These are phyloP conservation scores for Tachina grossa DNA, from an alignment of 2,888 invertebrate species.

Conservation along the genomic window DNA sequence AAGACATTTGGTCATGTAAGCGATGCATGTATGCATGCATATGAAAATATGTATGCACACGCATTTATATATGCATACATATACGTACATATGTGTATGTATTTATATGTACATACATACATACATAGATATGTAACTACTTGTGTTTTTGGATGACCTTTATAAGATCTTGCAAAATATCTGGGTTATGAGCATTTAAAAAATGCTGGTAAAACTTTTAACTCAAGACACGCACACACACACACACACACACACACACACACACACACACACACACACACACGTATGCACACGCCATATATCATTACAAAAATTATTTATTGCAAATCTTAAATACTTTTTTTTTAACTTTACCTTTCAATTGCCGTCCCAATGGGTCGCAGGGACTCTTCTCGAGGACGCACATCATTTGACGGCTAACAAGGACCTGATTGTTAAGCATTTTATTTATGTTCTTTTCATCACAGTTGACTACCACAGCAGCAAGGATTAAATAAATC, in stretches of 20 bases:
- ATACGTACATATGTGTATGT: background rate
- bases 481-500: constrained; percentile 58
- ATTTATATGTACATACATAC: background rate
- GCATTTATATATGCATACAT: background rate
- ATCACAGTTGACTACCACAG: constrained; percentile 72
- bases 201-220: background rate
- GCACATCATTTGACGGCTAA: constrained; percentile 84
- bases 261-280: background rate
- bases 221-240: constrained; percentile 16
- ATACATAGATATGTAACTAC: background rate
- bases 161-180: constrained; percentile 53
- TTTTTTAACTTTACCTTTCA: constrained; percentile 84
- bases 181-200: constrained; percentile 45
- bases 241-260: background rate
- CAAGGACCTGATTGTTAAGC: constrained; percentile 81
- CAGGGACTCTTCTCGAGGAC: constrained; percentile 85
- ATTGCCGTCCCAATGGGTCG: constrained; percentile 85
- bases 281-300: background rate
- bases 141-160: constrained; percentile 43
- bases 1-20: background rate
- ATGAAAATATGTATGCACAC: background rate
- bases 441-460: constrained; percentile 79
- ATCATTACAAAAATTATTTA: too few relatives aligned
- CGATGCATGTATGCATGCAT: background rate
- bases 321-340: background rate